Conservation (phyloP, 2,113 vertebrate genomes). For the Panurus biarmicus region DNA sequence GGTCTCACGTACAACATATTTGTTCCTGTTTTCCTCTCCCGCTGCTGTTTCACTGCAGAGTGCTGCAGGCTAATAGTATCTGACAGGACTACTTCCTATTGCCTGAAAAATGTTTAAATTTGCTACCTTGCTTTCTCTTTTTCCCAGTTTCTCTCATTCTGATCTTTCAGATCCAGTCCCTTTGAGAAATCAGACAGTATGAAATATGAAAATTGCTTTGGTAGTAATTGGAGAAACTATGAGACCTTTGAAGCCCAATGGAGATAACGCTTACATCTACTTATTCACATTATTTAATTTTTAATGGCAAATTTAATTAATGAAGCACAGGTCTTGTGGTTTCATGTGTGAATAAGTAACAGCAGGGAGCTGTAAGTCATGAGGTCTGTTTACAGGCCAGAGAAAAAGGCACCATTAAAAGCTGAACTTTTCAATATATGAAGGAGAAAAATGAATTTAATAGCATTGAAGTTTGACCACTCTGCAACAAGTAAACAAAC, state of each 20-base stretch:
- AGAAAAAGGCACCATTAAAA: conserved; percentile 33
- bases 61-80: conserved; percentile 11
- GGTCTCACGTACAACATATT: conserved; percentile 20
- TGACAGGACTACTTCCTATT: conserved; percentile 9
- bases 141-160: conserved; percentile 56
- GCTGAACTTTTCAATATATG: conserved; percentile 6
- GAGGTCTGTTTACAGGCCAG: conserved; percentile 30
- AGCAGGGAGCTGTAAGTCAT: conserved; percentile 38
- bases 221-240: conserved; percentile 74
- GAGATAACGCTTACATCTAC: conserved; percentile 76
- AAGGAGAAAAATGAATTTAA: conserved; percentile 11
- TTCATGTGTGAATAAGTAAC: conserved; percentile 54
- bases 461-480: conserved; percentile 7
- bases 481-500: conserved; percentile 19
- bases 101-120: conserved; percentile 23
- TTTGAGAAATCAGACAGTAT: conserved; percentile 77
- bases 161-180: conserved; percentile 65
- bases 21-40: conserved; percentile 31
- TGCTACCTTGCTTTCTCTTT: conserved; percentile 12
- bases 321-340: conserved; percentile 65
- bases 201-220: conserved; percentile 80
- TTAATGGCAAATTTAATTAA: conserved; percentile 87
- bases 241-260: conserved; percentile 72
- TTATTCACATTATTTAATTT: conserved; percentile 83
- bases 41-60: conserved; percentile 14